Percentiles rank a stretch among this genome's conserved stretches.
These are phyloP conservation scores for Tetramorium bicarinatum DNA, from an alignment of 2,888 invertebrate species.

Conservation along the genomic window DNA sequence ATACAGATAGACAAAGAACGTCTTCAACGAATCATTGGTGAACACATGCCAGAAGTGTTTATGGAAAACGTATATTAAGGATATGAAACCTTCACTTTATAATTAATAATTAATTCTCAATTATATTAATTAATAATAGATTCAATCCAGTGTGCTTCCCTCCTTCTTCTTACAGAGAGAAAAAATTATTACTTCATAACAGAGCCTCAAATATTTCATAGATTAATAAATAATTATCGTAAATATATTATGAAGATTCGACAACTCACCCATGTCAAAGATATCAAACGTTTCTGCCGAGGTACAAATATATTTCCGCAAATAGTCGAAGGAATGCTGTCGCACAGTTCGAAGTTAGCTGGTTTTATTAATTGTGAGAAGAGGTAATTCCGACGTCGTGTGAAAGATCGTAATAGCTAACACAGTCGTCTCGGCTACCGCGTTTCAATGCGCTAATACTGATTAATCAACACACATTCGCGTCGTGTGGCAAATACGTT, in stretches of 20 bases:
- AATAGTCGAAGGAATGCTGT: slow-evolving; percentile 35
- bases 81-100: background rate
- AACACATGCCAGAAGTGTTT: background rate
- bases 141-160: background rate
- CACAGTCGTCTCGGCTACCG: slow-evolving; percentile 61
- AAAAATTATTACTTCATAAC: background rate
- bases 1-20: slow-evolving; percentile 60
- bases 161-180: background rate
- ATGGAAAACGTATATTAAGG: background rate
- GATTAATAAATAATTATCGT: background rate
- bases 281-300: background rate
- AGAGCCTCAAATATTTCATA: background rate
- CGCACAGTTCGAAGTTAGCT: background rate
- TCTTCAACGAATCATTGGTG: slow-evolving; percentile 42
- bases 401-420: slow-evolving; percentile 65
- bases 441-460: slow-evolving; percentile 80
- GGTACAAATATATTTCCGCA: slow-evolving; percentile 10
- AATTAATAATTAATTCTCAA: background rate
- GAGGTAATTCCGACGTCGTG: slow-evolving; percentile 64
- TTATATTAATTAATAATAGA: background rate
- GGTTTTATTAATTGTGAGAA: slow-evolving; percentile 66
- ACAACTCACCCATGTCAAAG: background rate
- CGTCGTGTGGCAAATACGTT: background rate
- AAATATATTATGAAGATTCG: slow-evolving; percentile 9
- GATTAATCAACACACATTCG: slow-evolving; percentile 83